Conservation (phyloP, 2,797 vertebrate genomes). For the Leuciscus waleckii region DNA sequence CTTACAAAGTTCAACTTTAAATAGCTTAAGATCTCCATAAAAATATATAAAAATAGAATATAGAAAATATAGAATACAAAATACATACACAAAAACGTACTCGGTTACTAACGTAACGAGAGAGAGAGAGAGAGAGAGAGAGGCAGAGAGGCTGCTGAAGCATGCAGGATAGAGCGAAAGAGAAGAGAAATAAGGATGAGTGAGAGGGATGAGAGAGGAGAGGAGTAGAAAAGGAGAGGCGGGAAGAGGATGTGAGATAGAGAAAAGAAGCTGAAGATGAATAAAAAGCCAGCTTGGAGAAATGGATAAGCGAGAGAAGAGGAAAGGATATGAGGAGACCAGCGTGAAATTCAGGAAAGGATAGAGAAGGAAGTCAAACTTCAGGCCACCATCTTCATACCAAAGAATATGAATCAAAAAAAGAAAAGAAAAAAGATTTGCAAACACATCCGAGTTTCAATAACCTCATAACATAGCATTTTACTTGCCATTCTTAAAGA, state of each 20-base stretch:
- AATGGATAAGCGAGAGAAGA: conserved; percentile 30
- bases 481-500: neutral
- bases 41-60: no score
- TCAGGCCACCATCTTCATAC: neutral
- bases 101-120: no score
- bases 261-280: conserved; percentile 45
- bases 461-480: neutral
- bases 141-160: conserved; percentile 74
- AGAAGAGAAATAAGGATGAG: conserved; percentile 35
- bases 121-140: conserved; percentile 51
- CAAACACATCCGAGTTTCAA: neutral
- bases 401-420: neutral
- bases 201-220: conserved; percentile 37
- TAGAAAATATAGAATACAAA: neutral
- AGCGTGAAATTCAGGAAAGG: conserved; percentile 13
- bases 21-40: neutral
- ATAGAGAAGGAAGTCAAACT: conserved; percentile 40
- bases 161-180: conserved; percentile 74
- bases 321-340: conserved; percentile 14
- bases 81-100: neutral
- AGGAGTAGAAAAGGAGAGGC: conserved; percentile 35
- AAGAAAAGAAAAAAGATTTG: neutral
- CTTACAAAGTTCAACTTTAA: neutral
- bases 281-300: conserved; percentile 49
- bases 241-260: conserved; percentile 23